phyloP scores from a whole-genome alignment of 2,888 invertebrate species.

The Calameuta pallipes region DNA sequence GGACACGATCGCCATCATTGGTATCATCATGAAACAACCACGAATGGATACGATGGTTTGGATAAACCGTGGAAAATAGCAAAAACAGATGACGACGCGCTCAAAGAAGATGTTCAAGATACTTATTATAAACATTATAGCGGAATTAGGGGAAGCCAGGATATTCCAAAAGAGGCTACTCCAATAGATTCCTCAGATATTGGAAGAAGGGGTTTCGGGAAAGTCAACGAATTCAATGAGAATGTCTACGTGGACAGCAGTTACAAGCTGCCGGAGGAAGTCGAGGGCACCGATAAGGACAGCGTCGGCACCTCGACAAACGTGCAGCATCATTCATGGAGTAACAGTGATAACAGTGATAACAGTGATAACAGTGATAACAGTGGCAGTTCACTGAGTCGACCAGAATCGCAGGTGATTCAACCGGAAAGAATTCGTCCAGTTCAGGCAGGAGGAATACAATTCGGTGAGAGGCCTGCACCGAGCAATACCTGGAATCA shows the following conservation, averaged over 20 bases:
- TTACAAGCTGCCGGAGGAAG: conserved; percentile 11
- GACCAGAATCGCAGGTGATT: too few species aligned
- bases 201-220: neutral
- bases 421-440: too few species aligned
- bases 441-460: neutral
- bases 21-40: neutral
- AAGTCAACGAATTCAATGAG: neutral
- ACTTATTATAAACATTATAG: neutral
- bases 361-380: neutral
- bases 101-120: neutral
- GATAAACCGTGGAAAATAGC: neutral
- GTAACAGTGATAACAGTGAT: neutral
- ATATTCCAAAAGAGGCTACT: neutral
- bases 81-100: neutral
- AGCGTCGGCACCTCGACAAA: neutral
- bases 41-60: neutral
- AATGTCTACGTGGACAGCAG: conserved; percentile 31
- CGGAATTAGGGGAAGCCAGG: neutral
- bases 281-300: neutral
- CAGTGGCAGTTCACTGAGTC: neutral
- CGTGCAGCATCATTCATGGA: neutral
- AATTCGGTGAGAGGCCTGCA: neutral
- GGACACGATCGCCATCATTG: neutral
- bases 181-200: neutral
- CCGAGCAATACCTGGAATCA: conserved; percentile 29